Conservation (phyloP, 2,113 vertebrate genomes). For the Salvator merianae region DNA sequence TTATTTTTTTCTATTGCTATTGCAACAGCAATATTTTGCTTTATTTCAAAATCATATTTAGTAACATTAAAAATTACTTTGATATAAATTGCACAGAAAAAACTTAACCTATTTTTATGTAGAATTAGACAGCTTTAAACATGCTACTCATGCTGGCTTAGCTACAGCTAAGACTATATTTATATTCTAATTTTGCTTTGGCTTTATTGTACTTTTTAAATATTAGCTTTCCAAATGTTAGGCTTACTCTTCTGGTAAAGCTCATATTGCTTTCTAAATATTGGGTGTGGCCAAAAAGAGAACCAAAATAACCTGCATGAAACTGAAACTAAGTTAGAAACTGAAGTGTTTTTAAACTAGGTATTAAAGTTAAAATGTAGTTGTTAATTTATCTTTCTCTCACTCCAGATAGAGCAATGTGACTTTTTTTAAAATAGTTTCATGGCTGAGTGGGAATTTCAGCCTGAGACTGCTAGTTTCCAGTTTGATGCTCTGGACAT, state of each 20-base stretch:
- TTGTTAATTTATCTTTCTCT: not conserved
- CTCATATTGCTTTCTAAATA: constrained; percentile 71
- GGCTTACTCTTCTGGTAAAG: constrained; percentile 48
- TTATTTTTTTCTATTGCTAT: constrained; percentile 45
- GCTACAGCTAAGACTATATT: constrained; percentile 45
- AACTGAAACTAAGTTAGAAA: constrained; percentile 53
- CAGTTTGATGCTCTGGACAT: no score
- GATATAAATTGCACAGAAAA: constrained; percentile 24
- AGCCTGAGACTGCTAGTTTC: no score
- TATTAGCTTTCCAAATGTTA: constrained; percentile 51
- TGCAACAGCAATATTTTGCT: constrained; percentile 42
- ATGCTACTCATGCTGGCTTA: constrained; percentile 41
- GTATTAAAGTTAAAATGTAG: constrained; percentile 4
- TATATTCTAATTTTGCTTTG: constrained; percentile 21
- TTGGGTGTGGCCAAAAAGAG: constrained; percentile 58
- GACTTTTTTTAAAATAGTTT: no score
- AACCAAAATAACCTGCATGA: constrained; percentile 67
- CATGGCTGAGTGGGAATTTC: no score
- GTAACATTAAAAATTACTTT: constrained; percentile 48
- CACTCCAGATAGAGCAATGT: no score
- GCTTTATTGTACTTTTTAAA: constrained; percentile 39
- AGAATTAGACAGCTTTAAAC: constrained; percentile 38
- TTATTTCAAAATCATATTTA: constrained; percentile 30
- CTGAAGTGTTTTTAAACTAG: constrained; percentile 39
- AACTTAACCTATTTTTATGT: constrained; percentile 33